A percentile compares a stretch with the other conserved stretches of the same genome.
phyloP scores from a whole-genome alignment of 1,140 invertebrate species.

The Cecropterus lyciades region DNA sequence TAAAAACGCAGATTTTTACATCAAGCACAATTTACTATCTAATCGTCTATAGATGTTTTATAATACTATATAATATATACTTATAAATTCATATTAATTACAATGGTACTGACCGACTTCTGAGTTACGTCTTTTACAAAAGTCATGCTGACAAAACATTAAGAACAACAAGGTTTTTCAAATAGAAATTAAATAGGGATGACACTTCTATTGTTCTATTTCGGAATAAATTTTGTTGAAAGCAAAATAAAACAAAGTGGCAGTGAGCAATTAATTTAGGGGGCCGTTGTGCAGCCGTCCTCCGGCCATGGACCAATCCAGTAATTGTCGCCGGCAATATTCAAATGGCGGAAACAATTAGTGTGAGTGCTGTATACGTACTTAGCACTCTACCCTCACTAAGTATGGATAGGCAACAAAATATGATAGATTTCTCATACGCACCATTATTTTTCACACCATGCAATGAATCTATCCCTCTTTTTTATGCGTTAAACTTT shows the following conservation, averaged over 20 bases:
- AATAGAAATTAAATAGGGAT: conserved; percentile 18
- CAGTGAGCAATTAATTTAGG: conserved; percentile 78
- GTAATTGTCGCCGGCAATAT: conserved; percentile 82
- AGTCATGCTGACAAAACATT: too few species aligned
- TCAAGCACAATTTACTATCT: too few species aligned
- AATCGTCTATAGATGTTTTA: too few species aligned
- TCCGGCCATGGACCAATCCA: conserved; percentile 73
- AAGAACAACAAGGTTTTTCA: neutral
- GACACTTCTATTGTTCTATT: conserved; percentile 39
- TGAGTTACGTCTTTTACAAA: too few species aligned
- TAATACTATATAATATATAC: too few species aligned
- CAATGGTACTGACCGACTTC: too few species aligned
- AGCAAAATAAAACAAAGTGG: conserved; percentile 73
- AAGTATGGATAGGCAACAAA: conserved; percentile 28
- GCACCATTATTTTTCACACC: conserved; percentile 2
- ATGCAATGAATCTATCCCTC: too few species aligned
- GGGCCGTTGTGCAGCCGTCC: conserved; percentile 55
- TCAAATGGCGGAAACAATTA: conserved; percentile 85
- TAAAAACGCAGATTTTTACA: too few species aligned
- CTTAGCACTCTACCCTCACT: conserved; percentile 62
- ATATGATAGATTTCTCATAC: conserved; percentile 22
- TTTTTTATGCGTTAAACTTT: too few species aligned
- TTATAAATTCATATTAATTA: too few species aligned
- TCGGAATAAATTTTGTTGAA: conserved; percentile 45
- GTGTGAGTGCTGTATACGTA: conserved; percentile 77